A percentile compares a stretch with the other conserved stretches of the same genome.
These are phyloP conservation scores for Opisthograptis luteolata DNA, from an alignment of 2,888 invertebrate genomes.

Conservation along the genomic window DNA sequence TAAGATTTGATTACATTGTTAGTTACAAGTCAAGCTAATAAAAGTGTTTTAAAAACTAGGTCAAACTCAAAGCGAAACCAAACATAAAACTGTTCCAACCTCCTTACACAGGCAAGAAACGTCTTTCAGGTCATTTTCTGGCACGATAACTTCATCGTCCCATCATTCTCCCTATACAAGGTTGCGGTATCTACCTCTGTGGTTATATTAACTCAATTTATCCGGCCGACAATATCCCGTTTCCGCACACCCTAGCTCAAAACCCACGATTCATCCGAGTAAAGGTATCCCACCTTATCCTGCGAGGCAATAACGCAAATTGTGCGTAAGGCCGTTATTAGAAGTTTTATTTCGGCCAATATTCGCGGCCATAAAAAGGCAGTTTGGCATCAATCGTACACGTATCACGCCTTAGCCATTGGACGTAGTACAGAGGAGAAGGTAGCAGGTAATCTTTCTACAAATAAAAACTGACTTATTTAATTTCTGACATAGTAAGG, in stretches of 20 bases:
- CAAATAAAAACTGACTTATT: neutral
- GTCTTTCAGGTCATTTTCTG: no score
- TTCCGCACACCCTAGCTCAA: slow-evolving; percentile 10
- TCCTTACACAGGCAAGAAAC: no score
- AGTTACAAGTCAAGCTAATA: no score
- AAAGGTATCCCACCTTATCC: slow-evolving; percentile 26
- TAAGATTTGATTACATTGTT: no score
- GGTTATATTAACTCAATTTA: no score
- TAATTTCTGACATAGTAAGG: no score
- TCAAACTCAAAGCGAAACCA: no score
- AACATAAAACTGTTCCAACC: no score
- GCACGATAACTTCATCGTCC: no score
- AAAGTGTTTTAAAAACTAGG: no score
- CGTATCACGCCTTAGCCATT: slow-evolving; percentile 38
- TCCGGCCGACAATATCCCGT: slow-evolving; percentile 1
- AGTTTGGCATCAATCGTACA: slow-evolving; percentile 53
- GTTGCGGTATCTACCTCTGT: no score
- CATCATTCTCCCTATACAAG: no score
- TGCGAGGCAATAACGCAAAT: slow-evolving; percentile 35
- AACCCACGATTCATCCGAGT: slow-evolving; percentile 8
- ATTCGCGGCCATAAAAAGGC: slow-evolving; percentile 51
- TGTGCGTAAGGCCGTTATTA: slow-evolving; percentile 35
- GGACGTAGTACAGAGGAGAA: slow-evolving; percentile 27
- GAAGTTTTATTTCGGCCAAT: slow-evolving; percentile 35
- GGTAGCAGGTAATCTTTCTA: slow-evolving; percentile 3